Conservation (phyloP, 2,113 vertebrate genomes). For the Anarrhichthys ocellatus region DNA sequence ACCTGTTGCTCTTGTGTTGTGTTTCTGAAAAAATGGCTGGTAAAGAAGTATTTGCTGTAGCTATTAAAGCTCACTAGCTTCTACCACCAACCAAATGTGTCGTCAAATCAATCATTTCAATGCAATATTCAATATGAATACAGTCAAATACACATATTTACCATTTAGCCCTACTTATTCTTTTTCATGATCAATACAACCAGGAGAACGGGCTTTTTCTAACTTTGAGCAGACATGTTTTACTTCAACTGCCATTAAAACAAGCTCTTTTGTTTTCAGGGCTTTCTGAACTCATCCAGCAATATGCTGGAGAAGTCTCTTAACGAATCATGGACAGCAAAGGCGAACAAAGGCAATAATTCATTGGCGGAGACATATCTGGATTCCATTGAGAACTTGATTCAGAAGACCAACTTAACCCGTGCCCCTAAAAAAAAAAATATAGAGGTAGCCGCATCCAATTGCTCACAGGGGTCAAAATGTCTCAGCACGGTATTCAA, state of each 20-base stretch:
- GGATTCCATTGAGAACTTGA: conserved; percentile 80
- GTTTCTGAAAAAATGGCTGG: not conserved
- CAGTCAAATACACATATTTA: not conserved
- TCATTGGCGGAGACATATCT: conserved; percentile 79
- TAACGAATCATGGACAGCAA: not conserved
- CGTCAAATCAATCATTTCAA: not conserved
- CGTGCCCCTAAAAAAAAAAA: fast-evolving
- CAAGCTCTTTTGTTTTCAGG: conserved; percentile 79
- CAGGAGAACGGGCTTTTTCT: not conserved
- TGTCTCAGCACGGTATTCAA: conserved; percentile 34
- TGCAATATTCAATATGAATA: not conserved
- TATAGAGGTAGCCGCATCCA: conserved; percentile 57
- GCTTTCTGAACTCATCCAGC: conserved; percentile 80
- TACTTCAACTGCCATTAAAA: not conserved
- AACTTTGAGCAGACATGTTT: not conserved
- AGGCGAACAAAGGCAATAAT: fast-evolving
- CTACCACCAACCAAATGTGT: not conserved
- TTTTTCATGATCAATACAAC: not conserved
- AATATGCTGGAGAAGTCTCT: conserved; percentile 72
- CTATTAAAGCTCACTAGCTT: not conserved
- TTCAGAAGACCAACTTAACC: conserved; percentile 43
- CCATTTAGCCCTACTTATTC: not conserved
- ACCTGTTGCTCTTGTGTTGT: not conserved
- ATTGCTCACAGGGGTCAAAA: fast-evolving
- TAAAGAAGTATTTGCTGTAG: not conserved